These are phyloP conservation scores for Cryptocheilus praepositus DNA, from an alignment of 2,888 invertebrate species.

Conservation along the genomic window DNA sequence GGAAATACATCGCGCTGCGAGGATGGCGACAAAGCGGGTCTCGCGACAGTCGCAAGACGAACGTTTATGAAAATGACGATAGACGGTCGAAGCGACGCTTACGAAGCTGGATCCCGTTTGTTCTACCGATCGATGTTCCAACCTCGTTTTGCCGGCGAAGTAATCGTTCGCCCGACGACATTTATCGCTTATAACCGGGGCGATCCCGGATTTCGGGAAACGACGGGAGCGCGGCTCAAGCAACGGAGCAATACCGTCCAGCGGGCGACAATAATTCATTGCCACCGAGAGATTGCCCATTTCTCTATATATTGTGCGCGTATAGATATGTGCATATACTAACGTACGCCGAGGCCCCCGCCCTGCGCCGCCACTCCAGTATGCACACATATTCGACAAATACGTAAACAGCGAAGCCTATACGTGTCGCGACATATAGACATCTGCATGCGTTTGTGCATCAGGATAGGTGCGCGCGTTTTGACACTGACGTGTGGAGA, in stretches of 20 bases:
- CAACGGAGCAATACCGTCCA: constrained; percentile 26
- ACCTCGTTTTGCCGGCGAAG: constrained; percentile 17
- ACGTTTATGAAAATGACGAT: constrained; percentile 10
- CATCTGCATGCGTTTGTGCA: too few species aligned
- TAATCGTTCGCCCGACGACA: constrained; percentile 33
- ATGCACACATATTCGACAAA: too few species aligned
- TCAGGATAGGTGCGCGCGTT: too few species aligned
- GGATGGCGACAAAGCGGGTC: too few species aligned
- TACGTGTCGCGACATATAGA: too few species aligned
- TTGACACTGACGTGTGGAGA: too few species aligned
- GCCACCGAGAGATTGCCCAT: background rate
- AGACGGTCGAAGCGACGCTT: background rate
- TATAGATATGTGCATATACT: background rate
- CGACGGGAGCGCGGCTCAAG: constrained; percentile 9
- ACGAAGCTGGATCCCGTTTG: too few species aligned
- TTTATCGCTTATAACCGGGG: constrained; percentile 39
- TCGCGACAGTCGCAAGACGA: background rate
- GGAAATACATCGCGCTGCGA: too few species aligned
- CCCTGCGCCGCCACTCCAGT: too few species aligned
- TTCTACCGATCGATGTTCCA: background rate
- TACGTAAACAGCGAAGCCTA: too few species aligned
- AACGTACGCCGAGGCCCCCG: background rate
- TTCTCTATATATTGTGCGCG: background rate
- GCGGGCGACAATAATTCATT: constrained; percentile 39
- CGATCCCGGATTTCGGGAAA: too few species aligned